A percentile compares a stretch with the other conserved stretches of the same genome.
Evolutionary conservation across 2,113 vertebrate genomes (phyloP).

Genomic region (Rhizomys pruinosus): DNA sequence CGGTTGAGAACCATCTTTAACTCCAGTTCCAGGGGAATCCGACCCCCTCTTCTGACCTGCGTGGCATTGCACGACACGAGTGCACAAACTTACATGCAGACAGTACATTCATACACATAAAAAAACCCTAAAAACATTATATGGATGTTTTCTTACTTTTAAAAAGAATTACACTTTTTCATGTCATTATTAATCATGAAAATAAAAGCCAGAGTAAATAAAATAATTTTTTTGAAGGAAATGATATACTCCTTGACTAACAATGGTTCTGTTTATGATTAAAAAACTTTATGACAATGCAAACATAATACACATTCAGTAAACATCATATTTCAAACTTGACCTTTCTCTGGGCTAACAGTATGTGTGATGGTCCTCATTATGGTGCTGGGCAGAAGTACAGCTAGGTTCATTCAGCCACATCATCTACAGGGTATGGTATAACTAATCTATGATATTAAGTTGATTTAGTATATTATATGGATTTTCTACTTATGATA

Average conservation of each 20-base stretch:
- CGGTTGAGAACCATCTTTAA: no score
- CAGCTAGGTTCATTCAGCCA: not conserved
- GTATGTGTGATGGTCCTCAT: no score
- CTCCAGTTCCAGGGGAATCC: no score
- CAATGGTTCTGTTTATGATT: no score
- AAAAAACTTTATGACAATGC: not conserved
- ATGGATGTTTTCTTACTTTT: not conserved
- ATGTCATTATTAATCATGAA: not conserved
- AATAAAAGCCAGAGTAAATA: conserved; percentile 25
- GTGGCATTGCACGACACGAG: no score
- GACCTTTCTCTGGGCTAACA: not conserved
- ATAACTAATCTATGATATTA: not conserved
- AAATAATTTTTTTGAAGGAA: conserved; percentile 13
- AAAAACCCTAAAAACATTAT: conserved; percentile 12
- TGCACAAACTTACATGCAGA: no score
- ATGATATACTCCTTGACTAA: not conserved
- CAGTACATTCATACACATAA: no score
- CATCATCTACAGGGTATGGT: not conserved
- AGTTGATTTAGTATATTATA: no score
- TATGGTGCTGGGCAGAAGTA: not conserved
- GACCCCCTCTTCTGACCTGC: no score
- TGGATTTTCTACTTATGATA: not conserved
- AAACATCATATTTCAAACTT: not conserved
- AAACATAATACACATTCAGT: not conserved
- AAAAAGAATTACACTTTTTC: conserved; percentile 4